These are phyloP conservation scores for Drosophila antonietae DNA, from an alignment of 2,888 invertebrate species.

Conservation along the genomic window DNA sequence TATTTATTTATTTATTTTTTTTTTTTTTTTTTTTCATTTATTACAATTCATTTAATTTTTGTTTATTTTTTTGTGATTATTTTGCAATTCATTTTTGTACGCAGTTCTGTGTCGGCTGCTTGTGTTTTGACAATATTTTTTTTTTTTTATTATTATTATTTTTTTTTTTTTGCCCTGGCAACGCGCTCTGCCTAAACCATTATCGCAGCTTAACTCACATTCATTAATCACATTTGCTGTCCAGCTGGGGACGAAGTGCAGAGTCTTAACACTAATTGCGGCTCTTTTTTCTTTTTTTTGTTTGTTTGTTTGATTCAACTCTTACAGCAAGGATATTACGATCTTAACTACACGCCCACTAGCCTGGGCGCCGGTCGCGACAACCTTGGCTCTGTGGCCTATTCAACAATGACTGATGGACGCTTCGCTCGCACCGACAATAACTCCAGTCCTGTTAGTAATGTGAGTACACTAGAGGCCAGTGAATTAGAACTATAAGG, in stretches of 20 bases:
- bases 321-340: slow-evolving; percentile 87
- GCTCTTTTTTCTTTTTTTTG: background rate
- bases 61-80: slow-evolving; percentile 5
- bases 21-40: slow-evolving; percentile 5
- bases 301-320: background rate
- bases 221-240: slow-evolving; percentile 29
- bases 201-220: slow-evolving; percentile 44
- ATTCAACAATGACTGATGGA: slow-evolving; percentile 89
- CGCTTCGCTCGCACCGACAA: slow-evolving; percentile 90
- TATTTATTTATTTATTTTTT: too few relatives aligned
- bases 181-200: slow-evolving; percentile 43
- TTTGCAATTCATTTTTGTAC: slow-evolving; percentile 9
- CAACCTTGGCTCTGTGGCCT: slow-evolving; percentile 88
- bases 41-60: background rate
- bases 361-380: slow-evolving; percentile 89
- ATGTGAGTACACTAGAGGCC: slow-evolving; percentile 72
- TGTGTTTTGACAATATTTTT: slow-evolving; percentile 16
- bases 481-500: too few relatives aligned
- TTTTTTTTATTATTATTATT: too few relatives aligned
- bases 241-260: background rate
- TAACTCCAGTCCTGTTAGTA: slow-evolving; percentile 89
- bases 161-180: slow-evolving; percentile 33
- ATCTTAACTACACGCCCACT: slow-evolving; percentile 90
- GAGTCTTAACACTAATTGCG: slow-evolving; percentile 13
- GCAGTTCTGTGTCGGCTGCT: slow-evolving; percentile 33